A percentile compares a stretch with the other conserved stretches of the same genome.
Conservation (phyloP, 2,113 vertebrate genomes). For the Lamprologus tigripictilis region DNA sequence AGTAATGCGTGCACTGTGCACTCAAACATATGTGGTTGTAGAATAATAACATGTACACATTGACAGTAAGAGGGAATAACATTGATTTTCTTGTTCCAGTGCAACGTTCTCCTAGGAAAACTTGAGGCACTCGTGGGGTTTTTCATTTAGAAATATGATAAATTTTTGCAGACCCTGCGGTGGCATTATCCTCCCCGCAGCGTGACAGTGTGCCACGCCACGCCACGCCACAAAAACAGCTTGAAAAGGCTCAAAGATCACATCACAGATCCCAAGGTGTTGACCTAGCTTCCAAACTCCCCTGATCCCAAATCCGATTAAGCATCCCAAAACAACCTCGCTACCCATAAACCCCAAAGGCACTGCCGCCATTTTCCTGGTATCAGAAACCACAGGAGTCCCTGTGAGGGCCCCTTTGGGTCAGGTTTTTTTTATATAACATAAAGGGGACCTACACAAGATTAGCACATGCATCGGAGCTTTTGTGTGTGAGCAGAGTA, state of each 20-base stretch:
- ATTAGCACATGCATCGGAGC: not conserved
- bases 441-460: rapidly evolving
- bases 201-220: not conserved
- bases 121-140: not conserved
- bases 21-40: not conserved
- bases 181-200: not conserved
- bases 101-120: not conserved
- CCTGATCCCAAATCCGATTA: not conserved
- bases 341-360: not conserved
- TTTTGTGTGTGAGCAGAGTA: not conserved
- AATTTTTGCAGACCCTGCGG: not conserved
- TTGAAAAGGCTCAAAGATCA: not conserved
- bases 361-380: not conserved
- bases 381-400: not conserved
- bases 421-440: not conserved
- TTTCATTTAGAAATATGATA: not conserved
- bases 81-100: not conserved
- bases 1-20: not conserved
- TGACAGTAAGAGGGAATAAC: not conserved
- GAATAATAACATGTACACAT: not conserved
- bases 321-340: not conserved
- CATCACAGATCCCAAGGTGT: not conserved
- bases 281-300: not conserved
- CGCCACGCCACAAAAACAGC: not conserved
- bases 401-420: rapidly evolving